Conservation (phyloP, 2,888 invertebrate species). For the Octodonta nipae region DNA sequence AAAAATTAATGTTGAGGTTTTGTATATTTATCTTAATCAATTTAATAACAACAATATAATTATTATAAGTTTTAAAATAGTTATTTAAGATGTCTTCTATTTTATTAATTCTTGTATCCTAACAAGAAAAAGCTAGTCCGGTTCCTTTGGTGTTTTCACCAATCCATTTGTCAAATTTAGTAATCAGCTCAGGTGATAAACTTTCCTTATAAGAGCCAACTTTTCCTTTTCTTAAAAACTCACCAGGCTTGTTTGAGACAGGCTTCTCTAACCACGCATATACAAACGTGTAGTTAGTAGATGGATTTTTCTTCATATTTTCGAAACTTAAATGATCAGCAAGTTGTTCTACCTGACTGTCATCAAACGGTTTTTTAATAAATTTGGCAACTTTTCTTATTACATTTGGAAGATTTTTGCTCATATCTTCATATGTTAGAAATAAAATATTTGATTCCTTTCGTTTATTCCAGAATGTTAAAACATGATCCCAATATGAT, state of each 20-base stretch:
- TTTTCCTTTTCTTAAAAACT: conserved; percentile 40
- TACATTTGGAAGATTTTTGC: conserved; percentile 17
- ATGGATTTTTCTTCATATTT: conserved; percentile 43
- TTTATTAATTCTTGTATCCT: too few species aligned
- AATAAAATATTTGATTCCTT: conserved; percentile 25
- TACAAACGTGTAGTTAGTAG: too few species aligned
- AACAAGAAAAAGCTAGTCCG: too few species aligned
- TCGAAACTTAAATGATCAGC: conserved; percentile 25
- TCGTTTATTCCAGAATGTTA: conserved; percentile 25
- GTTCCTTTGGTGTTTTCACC: conserved; percentile 41
- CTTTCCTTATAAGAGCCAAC: conserved; percentile 35
- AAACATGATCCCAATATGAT: conserved; percentile 27
- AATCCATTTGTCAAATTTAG: conserved; percentile 60
- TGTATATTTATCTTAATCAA: too few species aligned
- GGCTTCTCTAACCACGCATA: too few species aligned
- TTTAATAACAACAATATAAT: too few species aligned
- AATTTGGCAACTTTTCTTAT: conserved; percentile 22
- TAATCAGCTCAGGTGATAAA: conserved; percentile 58
- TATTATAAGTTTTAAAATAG: too few species aligned
- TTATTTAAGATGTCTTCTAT: too few species aligned
- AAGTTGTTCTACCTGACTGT: conserved; percentile 19
- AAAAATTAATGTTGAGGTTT: too few species aligned
- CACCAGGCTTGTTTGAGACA: too few species aligned
- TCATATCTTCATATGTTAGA: conserved; percentile 28
- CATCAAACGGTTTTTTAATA: conserved; percentile 18